phyloP scores from a whole-genome alignment of 30 jellyfish, hydroid and myxozoan genomes.

The Aurelia sp. region DNA sequence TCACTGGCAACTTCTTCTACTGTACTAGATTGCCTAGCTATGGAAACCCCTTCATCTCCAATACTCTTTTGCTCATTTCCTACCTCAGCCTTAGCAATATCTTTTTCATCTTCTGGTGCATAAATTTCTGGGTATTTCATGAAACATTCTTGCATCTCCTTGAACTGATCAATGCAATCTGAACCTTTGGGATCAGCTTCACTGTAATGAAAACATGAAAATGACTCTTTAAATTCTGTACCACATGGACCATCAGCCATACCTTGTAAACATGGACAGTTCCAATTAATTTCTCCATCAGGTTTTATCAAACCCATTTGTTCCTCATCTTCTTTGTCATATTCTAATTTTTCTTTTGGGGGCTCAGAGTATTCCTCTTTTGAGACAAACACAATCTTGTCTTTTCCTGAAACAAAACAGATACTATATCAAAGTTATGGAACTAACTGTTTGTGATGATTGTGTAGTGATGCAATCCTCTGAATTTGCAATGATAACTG shows the following conservation, averaged over 20 bases:
- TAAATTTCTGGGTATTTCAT: constrained; percentile 86
- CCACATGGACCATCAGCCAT: constrained; percentile 99
- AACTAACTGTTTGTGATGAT: too few relatives aligned
- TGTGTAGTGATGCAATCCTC: too few relatives aligned
- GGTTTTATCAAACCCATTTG: constrained; percentile 91
- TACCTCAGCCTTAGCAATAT: constrained; percentile 2
- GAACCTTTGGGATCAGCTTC: constrained; percentile 98
- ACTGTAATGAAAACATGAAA: constrained; percentile 96
- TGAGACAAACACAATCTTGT: constrained; percentile 81
- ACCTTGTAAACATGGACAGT: constrained; percentile 99
- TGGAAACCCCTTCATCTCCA: not conserved
- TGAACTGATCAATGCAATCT: constrained; percentile 87
- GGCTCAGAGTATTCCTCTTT: constrained; percentile 79
- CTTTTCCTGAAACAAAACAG: constrained; percentile 73
- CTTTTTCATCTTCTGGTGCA: constrained; percentile 74
- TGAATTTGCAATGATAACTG: too few relatives aligned
- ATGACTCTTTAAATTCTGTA: constrained; percentile 88
- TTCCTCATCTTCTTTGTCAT: constrained; percentile 84
- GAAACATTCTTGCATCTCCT: constrained; percentile 97
- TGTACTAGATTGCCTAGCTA: too few relatives aligned
- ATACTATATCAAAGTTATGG: not conserved
- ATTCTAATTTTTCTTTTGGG: constrained; percentile 31
- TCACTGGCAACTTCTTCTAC: too few relatives aligned
- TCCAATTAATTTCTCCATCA: constrained; percentile 99
- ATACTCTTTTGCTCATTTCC: not conserved